Percentiles rank a stretch among this genome's conserved stretches.
These are phyloP conservation scores for Ploceus nigricollis DNA, from an alignment of 2,113 vertebrate species.

Conservation along the genomic window DNA sequence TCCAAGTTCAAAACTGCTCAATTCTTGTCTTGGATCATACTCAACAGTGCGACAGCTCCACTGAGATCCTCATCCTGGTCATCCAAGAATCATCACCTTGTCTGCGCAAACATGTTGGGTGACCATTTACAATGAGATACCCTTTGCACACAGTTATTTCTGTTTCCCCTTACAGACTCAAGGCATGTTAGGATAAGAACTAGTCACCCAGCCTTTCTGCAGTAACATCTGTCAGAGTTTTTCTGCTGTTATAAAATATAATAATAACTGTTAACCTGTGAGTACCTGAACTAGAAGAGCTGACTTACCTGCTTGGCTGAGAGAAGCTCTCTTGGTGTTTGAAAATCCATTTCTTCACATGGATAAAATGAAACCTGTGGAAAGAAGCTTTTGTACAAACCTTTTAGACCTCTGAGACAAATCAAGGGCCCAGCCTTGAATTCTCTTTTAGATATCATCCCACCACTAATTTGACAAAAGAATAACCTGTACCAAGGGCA, in stretches of 20 bases:
- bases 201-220: neutral
- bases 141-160: neutral
- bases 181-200: neutral
- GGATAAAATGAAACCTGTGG: neutral
- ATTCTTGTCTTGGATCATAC: accelerated
- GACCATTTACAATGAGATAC: neutral
- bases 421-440: neutral
- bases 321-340: neutral
- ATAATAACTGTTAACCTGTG: neutral
- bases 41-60: neutral
- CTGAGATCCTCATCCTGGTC: neutral
- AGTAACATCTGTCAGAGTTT: neutral
- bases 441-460: neutral
- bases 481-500: neutral
- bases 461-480: neutral
- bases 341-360: neutral
- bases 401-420: neutral
- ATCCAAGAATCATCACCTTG: neutral
- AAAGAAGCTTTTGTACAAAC: neutral
- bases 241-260: neutral
- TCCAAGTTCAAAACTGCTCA: neutral
- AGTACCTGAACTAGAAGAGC: neutral
- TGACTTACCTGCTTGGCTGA: neutral
- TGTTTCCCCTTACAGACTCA: neutral
- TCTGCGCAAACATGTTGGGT: neutral